Evolutionary conservation across 2,113 vertebrate genomes (phyloP).

Genomic region (Andinoacara biseriatus): DNA sequence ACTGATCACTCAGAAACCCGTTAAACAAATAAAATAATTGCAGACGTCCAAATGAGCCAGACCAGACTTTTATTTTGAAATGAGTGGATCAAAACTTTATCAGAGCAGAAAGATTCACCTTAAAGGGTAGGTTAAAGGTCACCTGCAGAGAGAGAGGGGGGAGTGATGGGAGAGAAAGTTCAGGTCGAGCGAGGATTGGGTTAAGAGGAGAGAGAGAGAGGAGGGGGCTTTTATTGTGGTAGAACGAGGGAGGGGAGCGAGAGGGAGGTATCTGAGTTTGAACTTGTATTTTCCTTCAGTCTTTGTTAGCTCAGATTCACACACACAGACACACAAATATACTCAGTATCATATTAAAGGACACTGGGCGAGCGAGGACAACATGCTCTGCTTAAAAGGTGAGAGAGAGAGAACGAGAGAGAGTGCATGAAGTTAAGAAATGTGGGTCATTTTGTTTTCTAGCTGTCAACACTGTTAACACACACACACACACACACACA

Average conservation of each 20-base stretch:
- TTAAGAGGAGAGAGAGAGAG: neutral
- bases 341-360: neutral
- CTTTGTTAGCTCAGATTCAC: conserved; percentile 7
- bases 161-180: neutral
- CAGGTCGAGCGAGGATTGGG: neutral
- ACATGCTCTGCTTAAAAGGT: conserved; percentile 64
- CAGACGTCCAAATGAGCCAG: neutral
- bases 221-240: conserved; percentile 40
- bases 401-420: conserved; percentile 18
- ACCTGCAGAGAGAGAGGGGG: neutral
- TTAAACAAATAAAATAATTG: neutral
- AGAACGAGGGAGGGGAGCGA: conserved; percentile 8
- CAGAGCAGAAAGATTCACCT: neutral
- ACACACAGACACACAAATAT: neutral
- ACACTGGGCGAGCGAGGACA: conserved; percentile 5
- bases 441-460: neutral
- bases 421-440: neutral
- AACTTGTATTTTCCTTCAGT: conserved; percentile 43
- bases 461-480: neutral
- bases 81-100: neutral
- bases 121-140: neutral
- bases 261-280: conserved; percentile 31
- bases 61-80: neutral
- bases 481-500: neutral
- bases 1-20: neutral